phyloP scores from a whole-genome alignment of 2,797 vertebrate species.

The Halcyon chelicuti region DNA sequence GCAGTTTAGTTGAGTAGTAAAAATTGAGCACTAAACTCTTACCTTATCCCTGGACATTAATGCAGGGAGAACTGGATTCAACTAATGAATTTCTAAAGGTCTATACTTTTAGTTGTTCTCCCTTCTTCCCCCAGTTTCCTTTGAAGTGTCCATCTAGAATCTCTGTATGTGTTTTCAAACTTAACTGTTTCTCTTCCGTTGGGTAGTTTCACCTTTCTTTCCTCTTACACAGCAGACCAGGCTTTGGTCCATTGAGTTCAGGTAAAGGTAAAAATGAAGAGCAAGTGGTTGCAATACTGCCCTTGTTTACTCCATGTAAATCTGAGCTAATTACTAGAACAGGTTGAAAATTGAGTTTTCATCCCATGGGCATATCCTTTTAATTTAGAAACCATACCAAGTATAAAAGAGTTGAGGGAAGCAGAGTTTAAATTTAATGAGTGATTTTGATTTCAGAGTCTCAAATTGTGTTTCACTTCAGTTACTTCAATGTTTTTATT shows the following conservation, averaged over 20 bases:
- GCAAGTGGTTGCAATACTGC: background rate
- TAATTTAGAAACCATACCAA: background rate
- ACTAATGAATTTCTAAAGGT: background rate
- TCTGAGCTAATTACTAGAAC: background rate
- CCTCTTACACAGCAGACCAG: background rate
- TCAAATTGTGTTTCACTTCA: background rate
- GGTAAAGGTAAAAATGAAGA: background rate
- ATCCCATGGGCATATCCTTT: background rate
- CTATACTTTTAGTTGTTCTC: background rate
- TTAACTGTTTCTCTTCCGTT: background rate
- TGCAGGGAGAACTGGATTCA: background rate
- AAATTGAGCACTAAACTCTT: background rate
- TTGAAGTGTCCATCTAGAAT: background rate
- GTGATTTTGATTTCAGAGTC: constrained; percentile 1
- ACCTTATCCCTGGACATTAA: background rate
- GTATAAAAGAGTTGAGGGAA: background rate
- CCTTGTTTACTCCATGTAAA: background rate
- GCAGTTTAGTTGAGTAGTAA: background rate
- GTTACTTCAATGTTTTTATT: background rate
- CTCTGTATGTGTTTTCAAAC: background rate
- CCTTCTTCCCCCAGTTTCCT: background rate
- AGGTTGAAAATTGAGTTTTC: constrained; percentile 20
- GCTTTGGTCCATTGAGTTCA: background rate
- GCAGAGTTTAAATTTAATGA: constrained; percentile 9
- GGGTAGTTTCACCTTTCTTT: background rate